Percentiles rank a stretch among this genome's conserved stretches.
Conservation (phyloP, 2,888 invertebrate species). For the Napeogenes inachia region DNA sequence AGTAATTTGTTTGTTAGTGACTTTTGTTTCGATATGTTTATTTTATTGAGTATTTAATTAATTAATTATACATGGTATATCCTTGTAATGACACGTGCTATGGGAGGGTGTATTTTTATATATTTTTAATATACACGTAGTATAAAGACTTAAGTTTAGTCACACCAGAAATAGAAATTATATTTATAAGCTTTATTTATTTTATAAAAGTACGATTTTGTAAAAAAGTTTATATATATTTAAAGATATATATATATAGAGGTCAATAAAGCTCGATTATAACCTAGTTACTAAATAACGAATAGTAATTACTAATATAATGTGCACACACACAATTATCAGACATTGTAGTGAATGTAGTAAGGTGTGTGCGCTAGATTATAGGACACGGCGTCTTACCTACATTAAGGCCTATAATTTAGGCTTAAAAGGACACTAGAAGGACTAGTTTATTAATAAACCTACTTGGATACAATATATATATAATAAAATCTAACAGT, state of each 20-base stretch:
- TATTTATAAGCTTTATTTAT: too few species aligned
- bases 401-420: neutral
- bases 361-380: neutral
- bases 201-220: too few species aligned
- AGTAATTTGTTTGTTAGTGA: conserved; percentile 26
- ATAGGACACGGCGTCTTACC: neutral
- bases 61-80: neutral
- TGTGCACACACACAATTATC: neutral
- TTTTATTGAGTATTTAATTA: conserved; percentile 8
- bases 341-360: neutral
- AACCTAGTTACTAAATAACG: too few species aligned
- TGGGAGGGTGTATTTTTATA: too few species aligned
- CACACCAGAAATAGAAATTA: too few species aligned
- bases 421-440: conserved; percentile 1
- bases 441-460: neutral
- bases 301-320: neutral
- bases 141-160: too few species aligned
- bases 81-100: too few species aligned
- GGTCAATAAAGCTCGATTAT: neutral
- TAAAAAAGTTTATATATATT: too few species aligned
- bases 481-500: neutral
- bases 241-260: too few species aligned
- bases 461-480: neutral
- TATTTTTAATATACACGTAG: too few species aligned
- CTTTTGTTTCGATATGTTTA: conserved; percentile 18